Conservation (phyloP, 2,113 vertebrate genomes). For the Micronisus gabar region DNA sequence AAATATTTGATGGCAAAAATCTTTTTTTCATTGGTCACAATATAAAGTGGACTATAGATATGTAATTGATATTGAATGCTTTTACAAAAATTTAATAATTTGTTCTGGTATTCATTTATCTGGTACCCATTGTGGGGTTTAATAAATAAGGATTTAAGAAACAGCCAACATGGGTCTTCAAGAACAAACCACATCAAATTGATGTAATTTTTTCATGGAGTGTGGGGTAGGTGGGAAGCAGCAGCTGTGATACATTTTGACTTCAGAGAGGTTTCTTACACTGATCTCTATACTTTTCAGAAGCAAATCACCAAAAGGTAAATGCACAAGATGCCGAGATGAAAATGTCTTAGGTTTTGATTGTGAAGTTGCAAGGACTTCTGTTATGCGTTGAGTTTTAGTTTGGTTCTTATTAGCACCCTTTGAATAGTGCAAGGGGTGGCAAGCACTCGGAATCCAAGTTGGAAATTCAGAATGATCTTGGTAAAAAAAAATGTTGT, state of each 20-base stretch:
- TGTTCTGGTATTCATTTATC: not conserved
- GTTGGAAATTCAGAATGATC: not conserved
- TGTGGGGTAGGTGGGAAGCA: not conserved
- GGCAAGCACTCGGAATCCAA: not conserved
- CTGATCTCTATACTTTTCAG: not conserved
- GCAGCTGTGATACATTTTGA: not conserved
- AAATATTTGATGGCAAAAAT: not conserved
- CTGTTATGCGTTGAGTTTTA: not conserved
- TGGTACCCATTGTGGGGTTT: not conserved
- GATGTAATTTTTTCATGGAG: not conserved
- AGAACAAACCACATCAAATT: not conserved
- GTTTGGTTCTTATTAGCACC: not conserved
- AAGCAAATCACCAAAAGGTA: not conserved
- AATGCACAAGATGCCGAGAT: not conserved
- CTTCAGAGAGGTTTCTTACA: not conserved
- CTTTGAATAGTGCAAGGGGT: not conserved
- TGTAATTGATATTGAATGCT: not conserved
- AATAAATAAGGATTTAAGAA: not conserved
- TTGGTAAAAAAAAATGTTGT: not conserved
- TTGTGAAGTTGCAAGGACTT: not conserved
- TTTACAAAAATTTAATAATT: not conserved
- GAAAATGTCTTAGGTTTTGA: not conserved
- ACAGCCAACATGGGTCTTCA: not conserved
- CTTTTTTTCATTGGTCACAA: not conserved
- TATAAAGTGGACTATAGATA: not conserved